phyloP scores from a whole-genome alignment of 1,140 invertebrate species.

The Cepaea nemoralis region DNA sequence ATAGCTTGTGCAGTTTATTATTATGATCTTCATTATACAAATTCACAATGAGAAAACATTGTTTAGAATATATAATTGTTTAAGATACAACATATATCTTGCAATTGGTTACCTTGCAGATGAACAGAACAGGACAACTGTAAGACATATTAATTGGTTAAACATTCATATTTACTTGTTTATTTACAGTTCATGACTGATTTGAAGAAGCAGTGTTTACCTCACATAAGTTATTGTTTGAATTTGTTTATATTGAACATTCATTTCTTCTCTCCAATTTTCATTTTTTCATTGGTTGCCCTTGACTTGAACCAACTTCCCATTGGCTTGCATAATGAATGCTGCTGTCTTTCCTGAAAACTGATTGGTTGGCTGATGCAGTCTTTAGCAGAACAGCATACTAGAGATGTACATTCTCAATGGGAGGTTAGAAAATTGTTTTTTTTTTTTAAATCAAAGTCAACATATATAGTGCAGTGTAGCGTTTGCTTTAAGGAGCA shows the following conservation, averaged over 20 bases:
- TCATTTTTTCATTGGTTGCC: background rate
- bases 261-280: background rate
- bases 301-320: background rate
- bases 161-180: background rate
- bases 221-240: background rate
- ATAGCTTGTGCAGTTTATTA: no score
- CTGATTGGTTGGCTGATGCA: conserved; percentile 26
- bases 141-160: background rate
- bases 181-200: background rate
- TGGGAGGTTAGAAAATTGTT: conserved; percentile 39
- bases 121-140: background rate
- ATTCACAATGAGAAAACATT: no score
- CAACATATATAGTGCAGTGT: no score
- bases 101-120: no score
- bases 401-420: conserved; percentile 6
- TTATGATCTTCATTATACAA: no score
- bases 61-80: no score
- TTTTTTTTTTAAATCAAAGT: no score
- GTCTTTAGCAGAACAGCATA: conserved; percentile 30
- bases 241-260: background rate
- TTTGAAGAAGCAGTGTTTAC: background rate
- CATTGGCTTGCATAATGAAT: background rate
- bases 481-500: no score
- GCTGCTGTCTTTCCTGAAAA: background rate
- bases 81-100: background rate